Evolutionary conservation across 2,888 invertebrate genomes (phyloP), one percentile per base, ranked within the genome.

Genomic region (Fragum fragum): DNA sequence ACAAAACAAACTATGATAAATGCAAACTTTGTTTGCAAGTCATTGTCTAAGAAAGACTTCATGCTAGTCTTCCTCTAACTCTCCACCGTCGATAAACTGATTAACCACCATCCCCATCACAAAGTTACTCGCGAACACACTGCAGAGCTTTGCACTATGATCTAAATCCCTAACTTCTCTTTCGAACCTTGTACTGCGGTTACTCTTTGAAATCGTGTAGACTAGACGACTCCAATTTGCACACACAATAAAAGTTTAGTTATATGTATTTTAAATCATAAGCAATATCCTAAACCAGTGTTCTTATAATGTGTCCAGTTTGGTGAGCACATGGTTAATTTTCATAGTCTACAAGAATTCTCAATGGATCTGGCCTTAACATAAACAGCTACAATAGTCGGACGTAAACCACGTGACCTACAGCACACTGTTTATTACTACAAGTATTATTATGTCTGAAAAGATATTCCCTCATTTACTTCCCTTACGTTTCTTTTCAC

Each of bases 401-500:
- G 11, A 18, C 28, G 16, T 59, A 28, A 28, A 59, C 14, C 32
- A 7, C 52, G 2, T 21, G 52, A n/a, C 52, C 21, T 52, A 7
- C 21, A 21, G 16, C 52, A n/a, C 18, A 7, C 16, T 36, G 32
- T 36, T 36, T 36, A 36, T 6, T 36, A 36, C 3, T 36, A 9
- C 9, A 36, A 3, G 9, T 36, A 36, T 36, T 36, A 36, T 36
- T 9, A 36, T 36, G 32, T 36, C 32, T 6, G 3, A 1, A 3
- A 18, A 18, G 1, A 9, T 18, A 53, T 32, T 29, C 36, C 6
- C 66, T 85, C 81, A 85, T 76, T 89, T 89, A 36, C 68, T 80
- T 47, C 84, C 57, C 52, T 87, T 85, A 59, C 80, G 76, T 57
- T 81, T 87, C 26, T 84, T 76, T 16, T 73, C 32, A 16, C 81